Base-by-base conservation (phyloP, 37 sponge, comb jelly and placozoan genomes). In the Cliona cf. orientalis region DNA sequence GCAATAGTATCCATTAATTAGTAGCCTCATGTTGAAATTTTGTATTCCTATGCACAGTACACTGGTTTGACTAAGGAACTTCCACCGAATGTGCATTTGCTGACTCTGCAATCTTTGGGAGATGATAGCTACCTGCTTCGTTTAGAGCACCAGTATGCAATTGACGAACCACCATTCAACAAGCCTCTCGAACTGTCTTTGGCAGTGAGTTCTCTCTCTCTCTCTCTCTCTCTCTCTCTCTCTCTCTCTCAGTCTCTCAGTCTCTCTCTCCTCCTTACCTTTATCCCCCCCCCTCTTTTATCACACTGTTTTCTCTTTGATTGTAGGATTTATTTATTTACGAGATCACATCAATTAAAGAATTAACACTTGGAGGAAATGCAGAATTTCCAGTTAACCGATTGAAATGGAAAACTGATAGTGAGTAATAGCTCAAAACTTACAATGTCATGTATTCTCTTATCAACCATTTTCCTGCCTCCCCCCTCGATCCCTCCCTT, bases 71-170 rank as follows among this genome's bases (percentile, higher is more conserved):
- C 71, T 1, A 71, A 23, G 21, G 84, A 77, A 9, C 80, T 95
- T 28, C 96, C 96, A 23, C n/a, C 42, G n/a, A 89, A 95, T 65
- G 94, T 95, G 37, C 93, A 95, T 62, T 76, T 95, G 12, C 72
- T 95, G 43, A 91, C 96, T 19, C 76, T 95, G n/a, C 66, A 80
- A 71, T 31, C 31, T 21, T 34, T 81, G 33, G 49, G 37, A 1
- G 45, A 26, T 14, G 78, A 59, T 57, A 85, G 49, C 39, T 26
- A 72, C 14, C 69, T 95, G 19, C 61, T 95, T 11, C 59, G 95
- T 19, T 43, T 95, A 69, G 95, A 95, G 42, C 89, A 95, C 65
- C 81, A 82, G 84, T 93, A 73, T 73, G 87, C 70, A 35, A 72
- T 67, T 22, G 78, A 86, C 60, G 96, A 95, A 25, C 61, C 65